A percentile compares a stretch with the other conserved stretches of the same genome.
These are phyloP conservation scores for Cydia amplana DNA, from an alignment of 1,140 invertebrate genomes.

Conservation along the genomic window DNA sequence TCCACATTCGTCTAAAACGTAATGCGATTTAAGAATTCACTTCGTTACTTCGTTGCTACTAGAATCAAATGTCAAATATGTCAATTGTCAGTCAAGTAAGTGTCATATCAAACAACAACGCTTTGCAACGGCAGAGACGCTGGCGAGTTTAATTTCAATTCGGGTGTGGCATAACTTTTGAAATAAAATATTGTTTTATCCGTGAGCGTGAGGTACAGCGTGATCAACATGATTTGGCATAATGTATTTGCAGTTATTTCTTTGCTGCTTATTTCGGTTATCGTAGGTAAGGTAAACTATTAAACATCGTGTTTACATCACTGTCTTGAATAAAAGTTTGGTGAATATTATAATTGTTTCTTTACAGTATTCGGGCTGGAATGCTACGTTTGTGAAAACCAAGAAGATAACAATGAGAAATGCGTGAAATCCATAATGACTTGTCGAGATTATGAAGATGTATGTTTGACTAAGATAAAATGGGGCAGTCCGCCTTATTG, in stretches of 20 bases:
- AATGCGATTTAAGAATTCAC: background rate
- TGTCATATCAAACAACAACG: background rate
- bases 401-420: slow-evolving; percentile 96
- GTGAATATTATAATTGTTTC: slow-evolving; percentile 25
- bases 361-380: slow-evolving; percentile 86
- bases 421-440: slow-evolving; percentile 95
- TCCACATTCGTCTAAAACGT: background rate
- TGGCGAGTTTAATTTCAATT: background rate
- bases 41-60: no score
- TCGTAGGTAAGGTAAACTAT: background rate
- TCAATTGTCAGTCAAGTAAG: background rate
- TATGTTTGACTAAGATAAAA: slow-evolving; percentile 92
- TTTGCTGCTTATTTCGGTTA: slow-evolving; percentile 23
- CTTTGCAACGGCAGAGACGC: background rate
- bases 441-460: slow-evolving; percentile 92
- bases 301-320: slow-evolving; percentile 6
- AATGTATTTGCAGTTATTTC: slow-evolving; percentile 16
- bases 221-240: slow-evolving; percentile 5
- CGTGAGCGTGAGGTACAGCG: background rate
- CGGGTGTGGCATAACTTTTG: slow-evolving; percentile 23
- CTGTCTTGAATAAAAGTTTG: background rate
- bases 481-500: slow-evolving; percentile 98
- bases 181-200: slow-evolving; percentile 13
- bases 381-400: slow-evolving; percentile 96
- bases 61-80: background rate